phyloP scores from a whole-genome alignment of 2,113 vertebrate species.

The Saimiri boliviensis region DNA sequence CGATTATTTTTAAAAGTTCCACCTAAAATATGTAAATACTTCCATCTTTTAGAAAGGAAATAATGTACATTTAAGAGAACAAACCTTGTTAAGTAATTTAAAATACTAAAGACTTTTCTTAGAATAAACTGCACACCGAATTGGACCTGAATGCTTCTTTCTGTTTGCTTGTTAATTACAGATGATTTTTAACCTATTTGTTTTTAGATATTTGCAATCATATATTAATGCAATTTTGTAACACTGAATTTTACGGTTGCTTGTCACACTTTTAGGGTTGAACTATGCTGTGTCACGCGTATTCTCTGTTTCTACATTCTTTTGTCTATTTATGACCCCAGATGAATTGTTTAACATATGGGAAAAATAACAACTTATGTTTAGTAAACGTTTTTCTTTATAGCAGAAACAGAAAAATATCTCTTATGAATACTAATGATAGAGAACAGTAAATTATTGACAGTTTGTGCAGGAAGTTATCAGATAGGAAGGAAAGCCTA shows the following conservation, averaged over 20 bases:
- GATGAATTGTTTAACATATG: constrained; percentile 50
- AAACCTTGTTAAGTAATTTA: neutral
- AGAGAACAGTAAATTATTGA: constrained; percentile 29
- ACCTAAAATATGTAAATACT: neutral
- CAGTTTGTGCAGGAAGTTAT: neutral
- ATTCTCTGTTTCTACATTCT: neutral
- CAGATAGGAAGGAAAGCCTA: neutral
- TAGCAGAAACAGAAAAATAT: constrained; percentile 22
- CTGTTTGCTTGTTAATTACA: neutral
- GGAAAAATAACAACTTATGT: constrained; percentile 10
- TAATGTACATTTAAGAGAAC: neutral
- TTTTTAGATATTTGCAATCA: neutral
- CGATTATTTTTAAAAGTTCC: constrained; percentile 18
- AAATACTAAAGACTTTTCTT: constrained; percentile 9
- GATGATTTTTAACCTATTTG: neutral
- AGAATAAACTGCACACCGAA: neutral
- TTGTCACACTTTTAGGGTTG: too few species aligned
- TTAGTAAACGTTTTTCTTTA: constrained; percentile 47
- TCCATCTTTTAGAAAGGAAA: constrained; percentile 24
- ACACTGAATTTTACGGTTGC: neutral
- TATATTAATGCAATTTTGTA: neutral
- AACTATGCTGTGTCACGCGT: too few species aligned
- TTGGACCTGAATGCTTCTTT: neutral
- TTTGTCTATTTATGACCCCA: neutral
- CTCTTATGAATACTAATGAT: neutral